These are phyloP conservation scores for Flabesymbios commensalis DNA, from an alignment of 2,888 invertebrate genomes.

Conservation along the genomic window DNA sequence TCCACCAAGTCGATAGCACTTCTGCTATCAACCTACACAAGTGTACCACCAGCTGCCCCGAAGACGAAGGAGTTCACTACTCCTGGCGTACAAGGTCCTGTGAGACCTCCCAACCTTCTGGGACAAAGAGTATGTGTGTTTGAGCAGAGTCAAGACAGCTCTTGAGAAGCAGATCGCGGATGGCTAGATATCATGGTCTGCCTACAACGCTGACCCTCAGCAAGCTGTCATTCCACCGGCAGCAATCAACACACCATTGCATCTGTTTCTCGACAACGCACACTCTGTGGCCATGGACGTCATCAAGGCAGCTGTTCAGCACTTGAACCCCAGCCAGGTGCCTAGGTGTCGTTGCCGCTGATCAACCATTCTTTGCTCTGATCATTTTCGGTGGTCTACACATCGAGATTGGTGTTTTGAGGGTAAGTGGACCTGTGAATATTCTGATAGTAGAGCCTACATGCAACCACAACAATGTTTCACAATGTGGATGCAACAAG, in stretches of 20 bases:
- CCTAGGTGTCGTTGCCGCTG: slow-evolving; percentile 34
- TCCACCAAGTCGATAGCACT: slow-evolving; percentile 4
- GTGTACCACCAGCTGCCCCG: slow-evolving; percentile 9
- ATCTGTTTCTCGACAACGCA: slow-evolving; percentile 27
- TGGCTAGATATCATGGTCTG: slow-evolving; percentile 8
- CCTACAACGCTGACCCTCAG: slow-evolving; percentile 13
- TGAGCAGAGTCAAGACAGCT: slow-evolving; percentile 10
- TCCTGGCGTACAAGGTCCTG: background rate
- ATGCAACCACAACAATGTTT: too few relatives aligned
- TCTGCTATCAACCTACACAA: slow-evolving; percentile 4
- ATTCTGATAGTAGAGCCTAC: too few relatives aligned
- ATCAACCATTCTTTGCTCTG: slow-evolving; percentile 41
- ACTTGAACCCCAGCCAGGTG: slow-evolving; percentile 34
- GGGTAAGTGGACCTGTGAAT: too few relatives aligned
- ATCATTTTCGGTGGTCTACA: too few relatives aligned
- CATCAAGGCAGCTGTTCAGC: background rate
- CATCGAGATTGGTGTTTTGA: too few relatives aligned
- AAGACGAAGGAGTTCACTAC: slow-evolving; percentile 11
- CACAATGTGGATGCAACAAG: too few relatives aligned
- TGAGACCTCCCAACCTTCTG: background rate
- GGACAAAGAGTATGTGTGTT: slow-evolving; percentile 7
- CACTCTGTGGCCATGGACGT: slow-evolving; percentile 22
- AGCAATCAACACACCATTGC: slow-evolving; percentile 23
- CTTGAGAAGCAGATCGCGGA: background rate
- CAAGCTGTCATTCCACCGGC: background rate